These are phyloP conservation scores for Epistrophe grossulariae DNA, from an alignment of 2,888 invertebrate species.

Conservation along the genomic window DNA sequence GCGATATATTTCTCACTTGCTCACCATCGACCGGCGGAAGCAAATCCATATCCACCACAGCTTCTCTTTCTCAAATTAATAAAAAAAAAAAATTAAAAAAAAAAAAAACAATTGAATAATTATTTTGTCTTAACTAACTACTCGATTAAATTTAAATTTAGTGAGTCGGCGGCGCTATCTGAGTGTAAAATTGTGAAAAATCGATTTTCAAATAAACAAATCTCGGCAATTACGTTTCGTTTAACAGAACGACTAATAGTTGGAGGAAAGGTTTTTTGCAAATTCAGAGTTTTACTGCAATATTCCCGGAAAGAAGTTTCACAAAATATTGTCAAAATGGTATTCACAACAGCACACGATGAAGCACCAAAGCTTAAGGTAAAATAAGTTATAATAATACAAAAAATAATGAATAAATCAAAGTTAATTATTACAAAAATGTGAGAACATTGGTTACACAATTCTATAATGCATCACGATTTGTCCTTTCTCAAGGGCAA, in stretches of 20 bases:
- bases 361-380: slow-evolving; percentile 81
- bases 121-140: slow-evolving; percentile 35
- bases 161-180: slow-evolving; percentile 57
- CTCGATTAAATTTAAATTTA: slow-evolving; percentile 48
- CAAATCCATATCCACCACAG: slow-evolving; percentile 54
- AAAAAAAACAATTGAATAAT: slow-evolving; percentile 18
- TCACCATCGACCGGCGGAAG: slow-evolving; percentile 59
- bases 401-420: slow-evolving; percentile 12
- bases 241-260: slow-evolving; percentile 36
- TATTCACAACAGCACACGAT: slow-evolving; percentile 82
- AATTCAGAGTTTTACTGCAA: slow-evolving; percentile 52
- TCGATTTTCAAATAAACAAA: slow-evolving; percentile 19
- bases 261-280: slow-evolving; percentile 37
- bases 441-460: slow-evolving; percentile 61
- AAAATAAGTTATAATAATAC: slow-evolving; percentile 62
- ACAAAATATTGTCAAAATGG: slow-evolving; percentile 79
- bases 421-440: neutral
- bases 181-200: slow-evolving; percentile 37
- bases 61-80: slow-evolving; percentile 42
- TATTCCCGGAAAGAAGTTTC: slow-evolving; percentile 40
- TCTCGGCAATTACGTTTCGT: slow-evolving; percentile 42
- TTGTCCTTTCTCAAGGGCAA: slow-evolving; percentile 76
- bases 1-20: slow-evolving; percentile 48
- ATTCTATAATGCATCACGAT: slow-evolving; percentile 43
- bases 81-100: neutral